A percentile compares a stretch with the other conserved stretches of the same genome.
Evolutionary conservation across 37 sponge, comb jelly and placozoan species (phyloP).

Genomic region (Spongilla lacustris): DNA sequence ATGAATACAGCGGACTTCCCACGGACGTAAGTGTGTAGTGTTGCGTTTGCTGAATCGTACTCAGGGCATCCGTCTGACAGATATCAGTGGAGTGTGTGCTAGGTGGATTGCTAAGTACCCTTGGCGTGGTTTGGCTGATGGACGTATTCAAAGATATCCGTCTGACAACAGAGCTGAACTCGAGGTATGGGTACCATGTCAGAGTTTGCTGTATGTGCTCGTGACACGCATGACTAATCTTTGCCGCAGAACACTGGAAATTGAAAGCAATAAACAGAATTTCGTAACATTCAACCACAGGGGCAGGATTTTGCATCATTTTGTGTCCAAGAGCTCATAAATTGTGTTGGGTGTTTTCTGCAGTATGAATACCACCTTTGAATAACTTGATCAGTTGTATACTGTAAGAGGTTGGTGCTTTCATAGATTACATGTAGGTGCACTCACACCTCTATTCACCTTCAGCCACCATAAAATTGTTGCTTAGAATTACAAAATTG

Average conservation of each 20-base stretch:
- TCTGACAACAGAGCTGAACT: conserved; percentile 63
- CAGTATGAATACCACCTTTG: background rate
- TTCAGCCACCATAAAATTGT: too few species aligned
- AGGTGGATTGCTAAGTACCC: conserved; percentile 45
- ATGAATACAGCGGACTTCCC: conserved; percentile 62
- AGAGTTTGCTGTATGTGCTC: too few species aligned
- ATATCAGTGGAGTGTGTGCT: conserved; percentile 58
- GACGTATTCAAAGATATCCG: conserved; percentile 59
- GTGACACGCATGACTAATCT: background rate
- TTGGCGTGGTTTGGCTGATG: conserved; percentile 43
- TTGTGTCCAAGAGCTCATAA: background rate
- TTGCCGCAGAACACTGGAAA: conserved; percentile 40
- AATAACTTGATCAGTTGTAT: background rate
- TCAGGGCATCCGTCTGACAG: conserved; percentile 9
- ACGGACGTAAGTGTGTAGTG: conserved; percentile 57
- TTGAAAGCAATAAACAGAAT: conserved; percentile 36
- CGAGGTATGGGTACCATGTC: conserved; percentile 4
- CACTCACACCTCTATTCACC: too few species aligned
- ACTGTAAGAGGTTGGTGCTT: too few species aligned
- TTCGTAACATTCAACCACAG: conserved; percentile 78
- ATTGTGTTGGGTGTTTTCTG: too few species aligned
- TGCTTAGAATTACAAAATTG: too few species aligned
- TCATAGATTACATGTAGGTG: too few species aligned
- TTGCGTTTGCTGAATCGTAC: background rate
- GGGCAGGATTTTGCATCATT: conserved; percentile 24